Evolutionary conservation across 2,113 vertebrate species (phyloP).

Genomic region (Noturus placidus): DNA sequence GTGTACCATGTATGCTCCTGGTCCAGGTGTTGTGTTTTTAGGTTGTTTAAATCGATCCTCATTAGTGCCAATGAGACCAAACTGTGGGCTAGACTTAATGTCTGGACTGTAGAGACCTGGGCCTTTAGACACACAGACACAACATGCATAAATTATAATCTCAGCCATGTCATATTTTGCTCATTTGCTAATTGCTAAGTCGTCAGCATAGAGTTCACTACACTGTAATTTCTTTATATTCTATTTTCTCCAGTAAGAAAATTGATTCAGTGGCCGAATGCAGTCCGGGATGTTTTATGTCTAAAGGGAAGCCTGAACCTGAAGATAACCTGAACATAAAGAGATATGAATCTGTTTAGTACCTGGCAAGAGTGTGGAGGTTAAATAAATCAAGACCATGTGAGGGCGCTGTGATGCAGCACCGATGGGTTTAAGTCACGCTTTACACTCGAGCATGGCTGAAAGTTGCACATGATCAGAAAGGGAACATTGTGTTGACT

Average conservation of each 20-base stretch:
- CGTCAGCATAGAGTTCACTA: no score
- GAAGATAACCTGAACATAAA: no score
- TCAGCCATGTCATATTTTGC: no score
- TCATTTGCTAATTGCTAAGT: no score
- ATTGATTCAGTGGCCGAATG: background rate
- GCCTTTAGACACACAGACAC: constrained; percentile 58
- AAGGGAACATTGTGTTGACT: background rate
- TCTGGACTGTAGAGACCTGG: constrained; percentile 68
- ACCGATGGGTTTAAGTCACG: background rate
- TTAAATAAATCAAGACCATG: background rate
- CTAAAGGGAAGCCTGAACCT: background rate
- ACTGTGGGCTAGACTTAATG: constrained; percentile 61
- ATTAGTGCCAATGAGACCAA: constrained; percentile 65
- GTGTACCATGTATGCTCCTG: constrained; percentile 73
- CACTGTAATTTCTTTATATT: no score
- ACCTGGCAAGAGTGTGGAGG: background rate
- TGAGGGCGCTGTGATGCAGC: background rate
- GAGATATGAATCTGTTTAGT: background rate
- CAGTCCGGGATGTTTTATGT: background rate
- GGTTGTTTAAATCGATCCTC: constrained; percentile 71
- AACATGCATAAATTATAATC: background rate
- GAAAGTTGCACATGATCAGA: background rate
- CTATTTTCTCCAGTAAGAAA: no score
- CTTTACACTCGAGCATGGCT: background rate
- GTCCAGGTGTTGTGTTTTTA: constrained; percentile 68